phyloP scores from a whole-genome alignment of 1,140 invertebrate species.

The Drosophila varians region DNA sequence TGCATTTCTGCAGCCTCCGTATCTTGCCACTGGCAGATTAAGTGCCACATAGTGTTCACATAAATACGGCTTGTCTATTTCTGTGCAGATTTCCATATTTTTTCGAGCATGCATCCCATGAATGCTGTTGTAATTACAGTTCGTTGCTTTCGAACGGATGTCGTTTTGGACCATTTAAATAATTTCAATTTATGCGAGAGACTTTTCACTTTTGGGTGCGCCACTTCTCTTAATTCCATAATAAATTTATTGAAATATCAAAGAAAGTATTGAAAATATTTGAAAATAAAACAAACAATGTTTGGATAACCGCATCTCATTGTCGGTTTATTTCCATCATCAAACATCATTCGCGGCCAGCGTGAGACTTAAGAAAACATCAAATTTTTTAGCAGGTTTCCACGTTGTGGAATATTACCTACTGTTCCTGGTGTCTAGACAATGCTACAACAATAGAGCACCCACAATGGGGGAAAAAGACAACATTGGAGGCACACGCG shows the following conservation, averaged over 20 bases:
- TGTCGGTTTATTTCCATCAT: conserved; percentile 4
- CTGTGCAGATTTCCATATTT: conserved; percentile 34
- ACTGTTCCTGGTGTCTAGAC: conserved; percentile 19
- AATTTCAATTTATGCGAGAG: conserved; percentile 36
- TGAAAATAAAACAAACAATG: not conserved
- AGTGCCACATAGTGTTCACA: conserved; percentile 25
- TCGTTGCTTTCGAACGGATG: conserved; percentile 26
- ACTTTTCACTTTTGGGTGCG: conserved; percentile 22
- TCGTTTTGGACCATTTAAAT: conserved; percentile 28
- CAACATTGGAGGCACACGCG: conserved; percentile 22
- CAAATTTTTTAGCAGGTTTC: conserved; percentile 11
- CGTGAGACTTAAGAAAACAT: conserved; percentile 29
- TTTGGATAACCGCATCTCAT: not conserved
- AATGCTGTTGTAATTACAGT: conserved; percentile 38
- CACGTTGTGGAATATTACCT: conserved; percentile 15
- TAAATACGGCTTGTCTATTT: conserved; percentile 30
- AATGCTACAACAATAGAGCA: conserved; percentile 10
- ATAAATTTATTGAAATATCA: not conserved
- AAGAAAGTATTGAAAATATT: not conserved
- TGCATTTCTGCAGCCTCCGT: conserved; percentile 9
- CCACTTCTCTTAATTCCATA: not conserved
- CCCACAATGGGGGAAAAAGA: conserved; percentile 8
- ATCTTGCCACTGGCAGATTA: conserved; percentile 25
- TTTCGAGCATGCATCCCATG: conserved; percentile 3
- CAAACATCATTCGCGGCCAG: conserved; percentile 15